Percentiles rank a stretch among this genome's conserved stretches.
These are phyloP conservation scores for Chaenocephalus aceratus DNA, from an alignment of 2,113 vertebrate genomes.

Conservation along the genomic window DNA sequence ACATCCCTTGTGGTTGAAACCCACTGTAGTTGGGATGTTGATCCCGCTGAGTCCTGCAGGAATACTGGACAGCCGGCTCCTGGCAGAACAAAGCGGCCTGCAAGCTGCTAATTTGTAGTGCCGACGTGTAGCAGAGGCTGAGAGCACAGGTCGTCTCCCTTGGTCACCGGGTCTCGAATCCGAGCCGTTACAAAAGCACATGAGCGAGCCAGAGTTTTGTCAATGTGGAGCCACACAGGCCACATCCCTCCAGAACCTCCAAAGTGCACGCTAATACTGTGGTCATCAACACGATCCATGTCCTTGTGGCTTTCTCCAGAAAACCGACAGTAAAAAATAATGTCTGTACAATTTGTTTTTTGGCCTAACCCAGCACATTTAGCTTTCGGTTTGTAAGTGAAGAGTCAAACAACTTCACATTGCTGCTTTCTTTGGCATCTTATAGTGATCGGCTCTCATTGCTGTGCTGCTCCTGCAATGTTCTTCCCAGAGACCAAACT, in stretches of 20 bases:
- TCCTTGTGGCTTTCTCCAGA: background rate
- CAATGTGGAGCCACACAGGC: slow-evolving; percentile 21
- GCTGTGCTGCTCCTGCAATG: slow-evolving; percentile 2
- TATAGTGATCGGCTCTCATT: background rate
- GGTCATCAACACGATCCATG: background rate
- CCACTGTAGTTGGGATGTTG: slow-evolving; percentile 11
- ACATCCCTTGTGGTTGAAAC: background rate
- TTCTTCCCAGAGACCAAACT: background rate
- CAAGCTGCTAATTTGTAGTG: slow-evolving; percentile 56
- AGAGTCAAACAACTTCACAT: slow-evolving; percentile 2
- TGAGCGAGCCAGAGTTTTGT: slow-evolving; percentile 12
- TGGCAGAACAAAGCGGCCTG: slow-evolving; percentile 19
- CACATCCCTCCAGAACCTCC: slow-evolving; percentile 1
- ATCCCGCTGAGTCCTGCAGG: background rate
- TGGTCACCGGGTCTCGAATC: slow-evolving; percentile 51
- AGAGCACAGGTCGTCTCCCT: slow-evolving; percentile 58
- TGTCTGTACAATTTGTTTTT: background rate
- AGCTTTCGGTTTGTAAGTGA: background rate
- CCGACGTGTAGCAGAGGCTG: slow-evolving; percentile 31
- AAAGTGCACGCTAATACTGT: background rate
- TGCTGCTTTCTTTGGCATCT: slow-evolving; percentile 25
- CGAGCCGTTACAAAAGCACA: slow-evolving; percentile 32
- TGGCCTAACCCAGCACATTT: background rate
- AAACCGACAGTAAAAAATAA: background rate
- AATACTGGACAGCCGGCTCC: background rate